Conservation (phyloP, 2,888 invertebrate species). For the Rosalia funebris region DNA sequence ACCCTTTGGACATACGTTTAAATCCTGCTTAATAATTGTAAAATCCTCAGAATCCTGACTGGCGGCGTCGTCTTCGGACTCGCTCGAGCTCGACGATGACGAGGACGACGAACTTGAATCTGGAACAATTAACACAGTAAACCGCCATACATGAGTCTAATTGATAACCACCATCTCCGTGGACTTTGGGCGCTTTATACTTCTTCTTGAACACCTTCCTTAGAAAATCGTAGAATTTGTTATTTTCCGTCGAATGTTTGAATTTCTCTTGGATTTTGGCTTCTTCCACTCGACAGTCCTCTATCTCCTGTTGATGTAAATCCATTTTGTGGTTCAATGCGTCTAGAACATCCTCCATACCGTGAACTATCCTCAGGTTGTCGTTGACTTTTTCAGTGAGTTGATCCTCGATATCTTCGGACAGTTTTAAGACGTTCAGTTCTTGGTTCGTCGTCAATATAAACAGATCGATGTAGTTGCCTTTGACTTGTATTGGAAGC, state of each 20-base stretch:
- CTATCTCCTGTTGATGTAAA: conserved; percentile 62
- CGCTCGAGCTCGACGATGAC: conserved; percentile 68
- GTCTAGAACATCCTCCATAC: conserved; percentile 65
- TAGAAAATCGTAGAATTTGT: conserved; percentile 82
- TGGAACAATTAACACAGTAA: conserved; percentile 29
- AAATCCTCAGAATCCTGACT: conserved; percentile 75
- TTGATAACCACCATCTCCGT: conserved; percentile 67
- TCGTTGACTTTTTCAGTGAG: conserved; percentile 65
- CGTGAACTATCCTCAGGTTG: conserved; percentile 62
- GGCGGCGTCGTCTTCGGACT: conserved; percentile 69
- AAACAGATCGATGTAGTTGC: conserved; percentile 71
- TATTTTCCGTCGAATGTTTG: conserved; percentile 69
- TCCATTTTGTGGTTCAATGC: conserved; percentile 68
- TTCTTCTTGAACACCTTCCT: conserved; percentile 86
- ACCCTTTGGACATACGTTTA: conserved; percentile 76
- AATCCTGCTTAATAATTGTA: conserved; percentile 75
- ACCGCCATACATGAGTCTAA: no score
- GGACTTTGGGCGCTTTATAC: conserved; percentile 75
- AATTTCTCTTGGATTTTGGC: conserved; percentile 68
- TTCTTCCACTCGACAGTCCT: conserved; percentile 64
- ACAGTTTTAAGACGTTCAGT: conserved; percentile 77
- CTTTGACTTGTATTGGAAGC: conserved; percentile 69
- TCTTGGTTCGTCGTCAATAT: conserved; percentile 78
- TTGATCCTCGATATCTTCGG: conserved; percentile 75
- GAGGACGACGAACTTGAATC: conserved; percentile 59